Base-by-base conservation (phyloP, 2,797 vertebrate genomes). In the Danionella dracula region DNA sequence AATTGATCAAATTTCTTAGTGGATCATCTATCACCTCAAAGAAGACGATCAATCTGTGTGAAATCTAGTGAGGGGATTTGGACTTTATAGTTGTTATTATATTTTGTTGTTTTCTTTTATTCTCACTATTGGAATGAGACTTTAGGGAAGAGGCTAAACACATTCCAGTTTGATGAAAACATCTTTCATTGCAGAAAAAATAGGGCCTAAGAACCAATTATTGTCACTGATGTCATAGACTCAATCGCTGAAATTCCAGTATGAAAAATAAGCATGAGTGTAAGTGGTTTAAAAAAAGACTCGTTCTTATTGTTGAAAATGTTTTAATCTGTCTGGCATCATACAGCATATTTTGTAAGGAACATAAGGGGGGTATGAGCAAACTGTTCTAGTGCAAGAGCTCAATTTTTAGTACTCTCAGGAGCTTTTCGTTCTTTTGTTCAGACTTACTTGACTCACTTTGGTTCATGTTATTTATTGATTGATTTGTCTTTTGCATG, bases 201-300 rank as follows among this genome's bases (percentile, higher is more conserved):
- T 59, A 32, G 62, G 72, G 66, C n/a, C 12, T 29, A 56, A 60
- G 10, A 60, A 65, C 37, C 38, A 8, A 58, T 42, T 54, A 41
- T 55, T 51, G 32, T 15, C 12, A 63, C 11, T 65, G 38, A 46
- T 20, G 29, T 63, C 16, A 3, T 57, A 16, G 58, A 51, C 40
- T 55, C 32, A 50, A 8, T 29, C 4, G 12, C 17, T 27, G 34
- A 27, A 37, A 6, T 12, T 19, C 10, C 16, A 65, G 4, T 16
- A 20, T 49, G 37, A 12, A 21, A 44, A 56, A 23, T 51, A 59
- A 8, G 50, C 68, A 57, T 21, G 68, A 70, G 35, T 37, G 51
- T 34, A 42, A 83, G 83, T 79, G 75, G 85, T 86, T 82, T 72
- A 82, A 80, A 84, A 87, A 62, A 76, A 78, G 77, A n/a, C n/a